Base-by-base conservation (phyloP, 2,797 vertebrate genomes). In the Bufotes viridis region DNA sequence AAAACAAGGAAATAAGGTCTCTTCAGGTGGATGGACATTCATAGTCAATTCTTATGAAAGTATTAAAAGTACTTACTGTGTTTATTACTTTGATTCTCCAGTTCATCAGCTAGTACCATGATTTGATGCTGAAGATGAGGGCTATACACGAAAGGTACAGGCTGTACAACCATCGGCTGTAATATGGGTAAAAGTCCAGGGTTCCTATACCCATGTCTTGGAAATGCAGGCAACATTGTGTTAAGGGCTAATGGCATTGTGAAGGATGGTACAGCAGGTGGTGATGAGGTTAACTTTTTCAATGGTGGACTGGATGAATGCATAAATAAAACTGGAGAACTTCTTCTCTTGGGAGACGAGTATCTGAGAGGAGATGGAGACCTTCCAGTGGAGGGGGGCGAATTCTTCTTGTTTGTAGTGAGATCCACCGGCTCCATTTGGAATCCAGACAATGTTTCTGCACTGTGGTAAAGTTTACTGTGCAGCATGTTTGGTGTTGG, bases 401-500 rank as follows among this genome's bases (percentile, higher is more conserved):
- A 97, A 78, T 95, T 94, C 34, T 96, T 95, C 92, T 98, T 99
- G 94, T 96, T 97, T 91, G 98, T 92, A 0, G 98, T 99, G 84
- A 99, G 96, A 92, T 99, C 98, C 79, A 99, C 98, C 0, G 98
- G 98, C 91, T 99, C 98, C 92, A 97, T 90, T 95, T 99, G 98
- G 89, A 96, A 93, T 87, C 96, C 93, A 1, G 94, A 92, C 67
- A 95, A 93, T 92, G 92, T 94, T 76, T 96, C 94, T 0, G 92
- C 90, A 70, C 85, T 91, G 51, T 93, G 94, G 79, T 95, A 96
- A 90, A 95, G 94, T 91, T 95, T 96, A 24, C 91, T 94, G 17
- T 94, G 90, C 87, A 96, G 83, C 91, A 94, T 91, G 26, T 90
- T 92, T 0, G 94, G 93, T 0, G 95, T 89, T 18, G 97, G 96